Evolutionary conservation across 1,140 invertebrate genomes (phyloP).

Genomic region (Bombus affinis): DNA sequence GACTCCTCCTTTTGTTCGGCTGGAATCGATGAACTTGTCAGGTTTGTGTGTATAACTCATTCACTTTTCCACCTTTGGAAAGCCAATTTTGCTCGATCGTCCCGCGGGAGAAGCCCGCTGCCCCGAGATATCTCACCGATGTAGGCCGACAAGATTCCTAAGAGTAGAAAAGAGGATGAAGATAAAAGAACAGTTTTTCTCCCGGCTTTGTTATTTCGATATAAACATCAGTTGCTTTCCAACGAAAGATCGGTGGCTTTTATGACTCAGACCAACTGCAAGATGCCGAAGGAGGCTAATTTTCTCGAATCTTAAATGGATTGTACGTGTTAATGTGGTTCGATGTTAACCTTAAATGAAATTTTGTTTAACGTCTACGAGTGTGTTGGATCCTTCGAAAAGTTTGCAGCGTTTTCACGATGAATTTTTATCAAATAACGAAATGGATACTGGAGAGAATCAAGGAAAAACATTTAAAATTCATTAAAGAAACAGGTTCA

Average conservation of each 20-base stretch:
- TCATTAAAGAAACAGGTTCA: too few species aligned
- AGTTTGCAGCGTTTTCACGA: too few species aligned
- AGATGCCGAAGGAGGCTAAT: too few species aligned
- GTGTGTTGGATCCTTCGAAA: too few species aligned
- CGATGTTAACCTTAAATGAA: too few species aligned
- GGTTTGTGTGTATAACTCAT: slow-evolving; percentile 25
- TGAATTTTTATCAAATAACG: too few species aligned
- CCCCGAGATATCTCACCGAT: neutral
- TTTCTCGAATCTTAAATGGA: too few species aligned
- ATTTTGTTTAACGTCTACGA: too few species aligned
- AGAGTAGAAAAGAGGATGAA: neutral
- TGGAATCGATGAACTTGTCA: slow-evolving; percentile 37
- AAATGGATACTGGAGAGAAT: too few species aligned
- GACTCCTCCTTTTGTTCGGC: slow-evolving; percentile 21
- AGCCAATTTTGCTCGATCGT: slow-evolving; percentile 51
- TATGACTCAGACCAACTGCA: neutral
- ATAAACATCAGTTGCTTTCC: neutral
- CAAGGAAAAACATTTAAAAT: too few species aligned
- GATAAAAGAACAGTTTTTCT: neutral
- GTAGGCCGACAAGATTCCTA: neutral
- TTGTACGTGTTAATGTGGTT: too few species aligned
- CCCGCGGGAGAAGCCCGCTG: slow-evolving; percentile 28
- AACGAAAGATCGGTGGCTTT: neutral
- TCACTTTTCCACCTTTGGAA: slow-evolving; percentile 29
- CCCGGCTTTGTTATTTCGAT: neutral